Evolutionary conservation across 2,113 vertebrate species (phyloP).

Genomic region (Nycticryphes semicollaris): DNA sequence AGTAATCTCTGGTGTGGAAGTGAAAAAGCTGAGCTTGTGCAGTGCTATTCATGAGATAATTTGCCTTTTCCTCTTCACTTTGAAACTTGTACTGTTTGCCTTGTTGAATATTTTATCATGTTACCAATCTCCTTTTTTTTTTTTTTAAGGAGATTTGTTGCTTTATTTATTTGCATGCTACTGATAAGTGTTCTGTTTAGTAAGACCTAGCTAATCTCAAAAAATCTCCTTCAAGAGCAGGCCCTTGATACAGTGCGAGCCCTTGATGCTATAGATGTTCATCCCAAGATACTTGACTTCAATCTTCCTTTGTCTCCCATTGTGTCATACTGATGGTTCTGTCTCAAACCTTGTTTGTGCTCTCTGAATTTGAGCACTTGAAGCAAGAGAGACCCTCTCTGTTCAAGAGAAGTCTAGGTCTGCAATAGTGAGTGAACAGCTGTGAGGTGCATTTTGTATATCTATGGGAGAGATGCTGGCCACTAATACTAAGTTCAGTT

Average conservation of each 20-base stretch:
- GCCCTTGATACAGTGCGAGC: background rate
- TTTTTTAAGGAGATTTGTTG: background rate
- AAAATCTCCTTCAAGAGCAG: background rate
- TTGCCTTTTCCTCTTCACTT: background rate
- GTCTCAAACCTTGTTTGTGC: background rate
- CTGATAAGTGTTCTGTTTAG: background rate
- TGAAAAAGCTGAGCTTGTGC: background rate
- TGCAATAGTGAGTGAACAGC: background rate
- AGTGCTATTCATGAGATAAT: background rate
- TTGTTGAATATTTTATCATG: constrained; percentile 21
- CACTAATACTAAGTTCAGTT: background rate
- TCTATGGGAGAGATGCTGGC: background rate
- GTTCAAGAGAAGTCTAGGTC: background rate
- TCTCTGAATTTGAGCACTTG: background rate
- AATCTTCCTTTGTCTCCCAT: background rate
- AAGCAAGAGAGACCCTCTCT: background rate
- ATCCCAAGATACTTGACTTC: background rate
- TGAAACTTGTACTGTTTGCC: background rate
- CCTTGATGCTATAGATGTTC: background rate
- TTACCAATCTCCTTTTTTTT: background rate
- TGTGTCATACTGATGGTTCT: background rate
- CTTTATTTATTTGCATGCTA: background rate
- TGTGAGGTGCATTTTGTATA: background rate
- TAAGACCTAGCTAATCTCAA: background rate
- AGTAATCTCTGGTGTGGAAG: background rate